phyloP scores from a whole-genome alignment of 2,113 vertebrate genomes.

The Ceuthmochares aereus region DNA sequence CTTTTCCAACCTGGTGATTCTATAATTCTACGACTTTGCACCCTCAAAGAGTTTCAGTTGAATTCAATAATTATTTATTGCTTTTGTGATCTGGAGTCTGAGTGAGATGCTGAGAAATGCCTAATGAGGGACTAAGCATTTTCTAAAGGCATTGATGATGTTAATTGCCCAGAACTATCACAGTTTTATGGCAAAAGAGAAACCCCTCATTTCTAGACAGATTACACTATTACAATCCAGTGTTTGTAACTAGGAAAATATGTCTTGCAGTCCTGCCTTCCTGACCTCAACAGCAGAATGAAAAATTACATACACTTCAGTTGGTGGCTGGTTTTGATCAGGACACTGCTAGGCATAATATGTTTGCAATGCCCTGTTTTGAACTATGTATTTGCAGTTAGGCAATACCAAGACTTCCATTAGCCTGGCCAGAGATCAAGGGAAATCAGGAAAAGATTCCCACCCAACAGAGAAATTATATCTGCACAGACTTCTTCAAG shows the following conservation, averaged over 20 bases:
- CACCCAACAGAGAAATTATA: neutral
- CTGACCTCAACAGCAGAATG: neutral
- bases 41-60: neutral
- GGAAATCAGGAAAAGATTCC: neutral
- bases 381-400: neutral
- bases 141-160: neutral
- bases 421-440: neutral
- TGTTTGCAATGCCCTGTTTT: neutral
- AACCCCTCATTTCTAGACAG: neutral
- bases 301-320: fast-evolving
- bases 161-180: neutral
- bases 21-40: too few relatives aligned
- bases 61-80: neutral
- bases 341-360: neutral
- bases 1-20: too few relatives aligned
- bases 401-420: neutral
- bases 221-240: neutral
- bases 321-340: neutral
- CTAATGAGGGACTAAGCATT: neutral
- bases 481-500: neutral
- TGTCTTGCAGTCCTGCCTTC: neutral
- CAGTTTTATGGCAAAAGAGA: neutral
- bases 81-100: neutral
- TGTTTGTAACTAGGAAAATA: neutral
- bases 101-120: neutral